These are phyloP conservation scores for Lepidiolamprologus cunningtoni DNA, from an alignment of 2,113 vertebrate genomes.

Conservation along the genomic window DNA sequence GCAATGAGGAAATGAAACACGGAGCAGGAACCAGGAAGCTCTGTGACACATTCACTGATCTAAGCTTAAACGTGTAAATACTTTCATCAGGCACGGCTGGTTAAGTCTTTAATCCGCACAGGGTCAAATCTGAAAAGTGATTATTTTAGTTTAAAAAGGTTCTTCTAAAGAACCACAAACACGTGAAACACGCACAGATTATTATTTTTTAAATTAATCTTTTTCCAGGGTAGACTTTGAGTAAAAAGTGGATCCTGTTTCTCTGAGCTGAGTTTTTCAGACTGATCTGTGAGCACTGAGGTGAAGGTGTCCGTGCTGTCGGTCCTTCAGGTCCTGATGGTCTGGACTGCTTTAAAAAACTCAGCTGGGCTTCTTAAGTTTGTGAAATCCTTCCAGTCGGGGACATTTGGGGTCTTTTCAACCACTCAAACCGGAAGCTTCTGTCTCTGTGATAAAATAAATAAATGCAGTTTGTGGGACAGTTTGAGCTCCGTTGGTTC, in stretches of 20 bases:
- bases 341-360: fast-evolving
- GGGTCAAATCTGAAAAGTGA: no score
- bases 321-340: background rate
- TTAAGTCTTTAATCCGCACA: background rate
- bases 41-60: background rate
- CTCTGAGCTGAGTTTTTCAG: background rate
- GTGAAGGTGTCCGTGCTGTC: fast-evolving
- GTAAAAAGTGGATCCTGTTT: fast-evolving
- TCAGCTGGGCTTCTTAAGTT: fast-evolving
- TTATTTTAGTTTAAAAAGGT: background rate
- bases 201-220: background rate
- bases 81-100: fast-evolving
- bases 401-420: fast-evolving
- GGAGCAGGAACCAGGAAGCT: background rate
- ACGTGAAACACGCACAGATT: background rate
- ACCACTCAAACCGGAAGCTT: fast-evolving
- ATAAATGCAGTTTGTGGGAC: background rate
- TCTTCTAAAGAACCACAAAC: background rate
- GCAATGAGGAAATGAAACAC: background rate
- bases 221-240: background rate
- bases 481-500: fast-evolving
- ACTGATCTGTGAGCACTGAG: background rate
- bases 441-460: background rate
- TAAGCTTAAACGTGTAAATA: fast-evolving
- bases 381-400: background rate